Conservation (phyloP, 1,140 invertebrate species). For the Drosophila littoralis region DNA sequence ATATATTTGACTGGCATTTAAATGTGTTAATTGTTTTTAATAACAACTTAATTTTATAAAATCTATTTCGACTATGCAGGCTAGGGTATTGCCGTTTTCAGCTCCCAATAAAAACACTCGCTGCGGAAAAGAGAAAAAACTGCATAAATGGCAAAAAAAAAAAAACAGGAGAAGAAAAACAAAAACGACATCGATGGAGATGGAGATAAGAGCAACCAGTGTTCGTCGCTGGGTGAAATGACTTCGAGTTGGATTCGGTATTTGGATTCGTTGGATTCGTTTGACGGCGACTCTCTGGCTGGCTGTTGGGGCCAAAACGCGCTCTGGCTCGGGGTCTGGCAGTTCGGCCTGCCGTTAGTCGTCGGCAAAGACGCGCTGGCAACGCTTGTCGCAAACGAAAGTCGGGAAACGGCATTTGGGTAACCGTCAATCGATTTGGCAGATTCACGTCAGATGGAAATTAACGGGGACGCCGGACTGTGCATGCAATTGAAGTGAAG, state of each 20-base stretch:
- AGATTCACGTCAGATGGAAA: conserved; percentile 37
- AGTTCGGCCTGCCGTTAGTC: conserved; percentile 47
- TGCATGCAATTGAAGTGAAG: conserved; percentile 33
- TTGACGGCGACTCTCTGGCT: conserved; percentile 65
- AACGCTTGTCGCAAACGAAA: conserved; percentile 55
- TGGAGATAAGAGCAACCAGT: conserved; percentile 18
- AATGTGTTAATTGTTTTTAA: no score
- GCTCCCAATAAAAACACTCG: conserved; percentile 18
- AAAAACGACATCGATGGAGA: conserved; percentile 12
- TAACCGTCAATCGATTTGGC: conserved; percentile 45
- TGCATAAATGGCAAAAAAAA: conserved; percentile 8
- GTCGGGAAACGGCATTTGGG: conserved; percentile 23
- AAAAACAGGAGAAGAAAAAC: conserved; percentile 31
- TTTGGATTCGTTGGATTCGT: conserved; percentile 43
- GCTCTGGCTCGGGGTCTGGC: conserved; percentile 19
- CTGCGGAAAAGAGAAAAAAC: conserved; percentile 1
- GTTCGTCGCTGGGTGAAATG: conserved; percentile 26
- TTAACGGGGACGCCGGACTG: conserved; percentile 21
- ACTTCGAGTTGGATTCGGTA: conserved; percentile 26
- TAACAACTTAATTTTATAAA: no score
- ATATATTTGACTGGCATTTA: no score
- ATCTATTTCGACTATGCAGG: not conserved
- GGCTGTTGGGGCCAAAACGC: conserved; percentile 24
- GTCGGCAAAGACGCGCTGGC: conserved; percentile 63
- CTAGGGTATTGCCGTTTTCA: not conserved